Evolutionary conservation across 1,140 invertebrate genomes (phyloP), one percentile per base, ranked within the genome.

Genomic region (Drosophila quadrilineata): DNA sequence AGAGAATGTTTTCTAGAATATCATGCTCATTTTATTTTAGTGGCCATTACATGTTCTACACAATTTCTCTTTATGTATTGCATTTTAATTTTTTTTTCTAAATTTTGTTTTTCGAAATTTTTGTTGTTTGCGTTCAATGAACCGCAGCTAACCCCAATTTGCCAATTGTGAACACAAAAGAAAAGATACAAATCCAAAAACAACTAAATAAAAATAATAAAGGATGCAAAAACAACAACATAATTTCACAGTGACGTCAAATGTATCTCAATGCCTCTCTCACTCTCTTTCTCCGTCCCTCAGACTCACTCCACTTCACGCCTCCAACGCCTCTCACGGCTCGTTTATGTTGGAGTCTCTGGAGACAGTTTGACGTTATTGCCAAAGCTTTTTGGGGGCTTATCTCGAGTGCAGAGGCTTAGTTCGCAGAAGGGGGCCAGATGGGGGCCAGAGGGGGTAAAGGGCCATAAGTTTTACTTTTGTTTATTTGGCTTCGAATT

Each of bases 401-500:
- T 59, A 72, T 63, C 65, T 52, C 35, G 21, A 45, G 22, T 38
- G 16, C 22, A 17, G n/a, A 8, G 48, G 12, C n/a, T n/a, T n/a
- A n/a, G n/a, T n/a, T n/a, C n/a, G 16, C 9, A n/a, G 6, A n/a
- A 24, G 24, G 10, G 33, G 17, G 16, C 17, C 6, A 8, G 28
- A 40, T 40, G 8, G 16, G 17, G 16, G 43, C 21, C n/a, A n/a
- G n/a, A n/a, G 29, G 29, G 33, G 28, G 24, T 33, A 31, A 33
- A 52, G 53, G 58, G 36, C 24, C 52, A 21, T 16, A 63, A 75
- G 63, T 75, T 84, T n/a, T 66, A 52, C 38, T 60, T 69, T 54
- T 70, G 71, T 85, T 85, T 79, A 79, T 85, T 86, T 75, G 63
- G 59, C 48, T 75, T 79, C 74, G 62, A 85, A 79, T 85, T 85